Evolutionary conservation across 2,113 vertebrate species (phyloP).

Genomic region (Martes martes): DNA sequence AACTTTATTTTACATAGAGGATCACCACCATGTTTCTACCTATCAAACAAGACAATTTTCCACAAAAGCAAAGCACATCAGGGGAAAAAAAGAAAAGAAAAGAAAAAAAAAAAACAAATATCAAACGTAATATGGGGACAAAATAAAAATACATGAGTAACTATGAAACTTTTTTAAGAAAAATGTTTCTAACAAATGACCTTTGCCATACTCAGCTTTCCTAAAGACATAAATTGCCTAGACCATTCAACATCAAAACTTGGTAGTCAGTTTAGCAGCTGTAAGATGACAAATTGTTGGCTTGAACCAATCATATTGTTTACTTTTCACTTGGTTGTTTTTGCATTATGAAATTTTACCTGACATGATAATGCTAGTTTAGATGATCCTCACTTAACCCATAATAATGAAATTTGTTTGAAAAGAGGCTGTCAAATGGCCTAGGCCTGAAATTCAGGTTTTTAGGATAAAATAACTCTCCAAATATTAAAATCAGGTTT

Average conservation of each 20-base stretch:
- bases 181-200: constrained; percentile 37
- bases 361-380: constrained; percentile 27
- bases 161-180: constrained; percentile 45
- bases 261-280: constrained; percentile 43
- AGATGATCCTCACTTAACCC: constrained; percentile 24
- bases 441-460: constrained; percentile 56
- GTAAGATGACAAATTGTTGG: constrained; percentile 42
- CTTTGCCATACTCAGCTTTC: constrained; percentile 44
- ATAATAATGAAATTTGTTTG: constrained; percentile 31
- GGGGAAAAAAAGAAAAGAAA: not conserved
- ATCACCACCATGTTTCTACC: constrained; percentile 64
- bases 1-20: constrained; percentile 62
- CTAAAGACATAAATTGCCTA: constrained; percentile 13
- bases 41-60: constrained; percentile 58
- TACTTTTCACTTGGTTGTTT: constrained; percentile 48
- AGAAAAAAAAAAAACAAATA: not conserved
- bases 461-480: constrained; percentile 45
- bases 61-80: constrained; percentile 67
- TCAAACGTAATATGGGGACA: constrained; percentile 49
- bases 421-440: constrained; percentile 5
- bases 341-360: constrained; percentile 35
- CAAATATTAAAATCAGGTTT: constrained; percentile 43
- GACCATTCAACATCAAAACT: constrained; percentile 36
- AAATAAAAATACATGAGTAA: constrained; percentile 60
- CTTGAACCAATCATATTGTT: constrained; percentile 40